Conservation (phyloP, 37 sponge, comb jelly and placozoan species). For the Ianthella basta region DNA sequence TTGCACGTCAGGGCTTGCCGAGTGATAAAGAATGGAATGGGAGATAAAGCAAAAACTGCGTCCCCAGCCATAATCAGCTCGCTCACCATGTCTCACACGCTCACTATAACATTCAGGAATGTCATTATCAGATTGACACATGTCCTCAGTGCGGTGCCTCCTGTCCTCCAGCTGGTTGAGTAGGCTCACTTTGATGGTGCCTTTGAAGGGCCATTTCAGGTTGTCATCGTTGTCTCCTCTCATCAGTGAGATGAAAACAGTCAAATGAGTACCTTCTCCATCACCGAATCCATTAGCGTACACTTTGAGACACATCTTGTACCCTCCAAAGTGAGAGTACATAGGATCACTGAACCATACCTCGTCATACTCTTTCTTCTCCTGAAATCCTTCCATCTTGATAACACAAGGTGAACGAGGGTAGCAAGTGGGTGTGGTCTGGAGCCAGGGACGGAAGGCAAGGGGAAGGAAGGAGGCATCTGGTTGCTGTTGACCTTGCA, state of each 20-base stretch:
- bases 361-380: not conserved
- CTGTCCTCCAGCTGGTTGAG: constrained; percentile 51
- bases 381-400: constrained; percentile 11
- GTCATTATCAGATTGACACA: too few species aligned
- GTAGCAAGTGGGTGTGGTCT: constrained; percentile 14
- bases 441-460: constrained; percentile 27
- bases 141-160: constrained; percentile 19
- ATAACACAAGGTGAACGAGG: constrained; percentile 14
- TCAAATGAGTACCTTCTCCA: constrained; percentile 34
- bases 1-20: too few species aligned
- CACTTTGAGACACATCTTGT: constrained; percentile 43
- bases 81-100: too few species aligned
- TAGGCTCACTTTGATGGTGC: constrained; percentile 43
- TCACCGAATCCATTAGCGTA: constrained; percentile 23
- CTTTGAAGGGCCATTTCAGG: constrained; percentile 56
- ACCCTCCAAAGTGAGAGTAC: constrained; percentile 54
- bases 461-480: too few species aligned
- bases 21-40: too few species aligned
- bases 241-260: constrained; percentile 49
- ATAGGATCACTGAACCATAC: constrained; percentile 53
- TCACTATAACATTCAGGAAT: too few species aligned
- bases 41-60: too few species aligned
- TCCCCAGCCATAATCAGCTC: too few species aligned
- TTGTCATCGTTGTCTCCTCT: constrained; percentile 44
- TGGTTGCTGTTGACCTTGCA: too few species aligned